Conservation (phyloP, 2,113 vertebrate genomes). For the Bujurquina vittata region DNA sequence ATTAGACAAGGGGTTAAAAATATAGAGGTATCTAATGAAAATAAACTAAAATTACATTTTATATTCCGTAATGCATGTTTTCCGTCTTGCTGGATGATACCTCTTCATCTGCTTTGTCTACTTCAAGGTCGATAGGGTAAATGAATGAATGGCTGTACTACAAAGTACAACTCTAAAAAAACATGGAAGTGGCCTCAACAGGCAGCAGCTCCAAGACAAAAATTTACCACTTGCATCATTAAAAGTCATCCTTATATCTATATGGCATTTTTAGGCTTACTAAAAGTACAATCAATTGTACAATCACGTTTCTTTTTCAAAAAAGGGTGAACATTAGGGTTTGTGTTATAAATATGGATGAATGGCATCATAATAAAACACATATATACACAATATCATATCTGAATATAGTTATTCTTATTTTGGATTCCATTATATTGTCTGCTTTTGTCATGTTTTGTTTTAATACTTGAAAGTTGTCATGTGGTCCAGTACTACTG, state of each 20-base stretch:
- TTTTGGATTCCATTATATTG: not conserved
- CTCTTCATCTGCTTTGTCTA: conserved; percentile 50
- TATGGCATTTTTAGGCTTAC: too few relatives aligned
- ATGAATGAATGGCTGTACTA: conserved; percentile 12
- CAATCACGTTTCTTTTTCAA: not conserved
- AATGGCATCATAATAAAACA: not conserved
- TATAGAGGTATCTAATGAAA: too few relatives aligned
- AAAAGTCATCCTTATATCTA: too few relatives aligned
- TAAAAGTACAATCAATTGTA: too few relatives aligned
- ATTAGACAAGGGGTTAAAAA: too few relatives aligned
- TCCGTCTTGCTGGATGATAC: conserved; percentile 50
- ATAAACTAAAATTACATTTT: not conserved
- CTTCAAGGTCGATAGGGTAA: conserved; percentile 19
- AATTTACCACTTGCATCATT: too few relatives aligned
- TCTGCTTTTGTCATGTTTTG: too few relatives aligned
- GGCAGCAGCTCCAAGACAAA: conserved; percentile 48
- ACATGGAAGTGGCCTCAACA: conserved; percentile 40
- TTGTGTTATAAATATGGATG: not conserved
- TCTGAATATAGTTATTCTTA: not conserved
- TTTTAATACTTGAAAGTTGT: too few relatives aligned
- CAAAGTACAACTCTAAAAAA: conserved; percentile 52
- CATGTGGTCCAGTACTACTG: not conserved
- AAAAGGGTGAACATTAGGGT: not conserved
- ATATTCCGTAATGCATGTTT: conserved; percentile 43
- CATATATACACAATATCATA: not conserved